Base-by-base conservation (phyloP, 2,888 invertebrate species). In the Philhelius pedissequus region DNA sequence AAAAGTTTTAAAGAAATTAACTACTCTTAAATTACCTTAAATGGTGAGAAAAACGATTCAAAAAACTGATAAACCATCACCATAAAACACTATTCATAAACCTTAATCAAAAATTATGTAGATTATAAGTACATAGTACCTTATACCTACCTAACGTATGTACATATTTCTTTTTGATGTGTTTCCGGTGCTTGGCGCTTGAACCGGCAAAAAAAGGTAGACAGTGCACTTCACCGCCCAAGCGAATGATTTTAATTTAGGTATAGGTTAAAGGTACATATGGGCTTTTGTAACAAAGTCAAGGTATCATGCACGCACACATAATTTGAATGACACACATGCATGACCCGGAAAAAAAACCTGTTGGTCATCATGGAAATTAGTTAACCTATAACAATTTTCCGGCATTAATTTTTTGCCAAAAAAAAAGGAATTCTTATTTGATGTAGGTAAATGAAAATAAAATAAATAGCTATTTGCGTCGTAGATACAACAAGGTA, bases 171-270 rank as follows among this genome's bases (percentile, higher is more conserved):
- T 18, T 56, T 54, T 60, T 20, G 50, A 52, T 38, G 22, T 58
- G 38, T 78, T 74, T 83, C 83, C 79, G 79, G 79, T 83, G 52
- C 58, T 45, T 79, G 64, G 66, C 18, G 74, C 27, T 32, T 38
- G 38, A 64, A 43, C 48, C 50, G 71, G 71, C 64, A 45, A 43
- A 52, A 22, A 25, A 25, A n/a, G n/a, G n/a, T 35, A 69, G 60
- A 79, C 52, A 62, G 8, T 45, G 62, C 68, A 75, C 15, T 45
- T 45, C 54, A 62, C 6, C 18, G 27, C 7, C 30, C 22, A 64
- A 48, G 27, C 45, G 40, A 2, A 22, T 48, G 22, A 48, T 64
- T 45, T 45, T 20, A 32, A 64, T 48, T 45, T 45, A 40, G 43
- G 13, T 8, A 62, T 13, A 20, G 40, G 15, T 25, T 15, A 62